phyloP scores from a whole-genome alignment of 2,113 vertebrate species.

The Poeciliopsis prolifica region DNA sequence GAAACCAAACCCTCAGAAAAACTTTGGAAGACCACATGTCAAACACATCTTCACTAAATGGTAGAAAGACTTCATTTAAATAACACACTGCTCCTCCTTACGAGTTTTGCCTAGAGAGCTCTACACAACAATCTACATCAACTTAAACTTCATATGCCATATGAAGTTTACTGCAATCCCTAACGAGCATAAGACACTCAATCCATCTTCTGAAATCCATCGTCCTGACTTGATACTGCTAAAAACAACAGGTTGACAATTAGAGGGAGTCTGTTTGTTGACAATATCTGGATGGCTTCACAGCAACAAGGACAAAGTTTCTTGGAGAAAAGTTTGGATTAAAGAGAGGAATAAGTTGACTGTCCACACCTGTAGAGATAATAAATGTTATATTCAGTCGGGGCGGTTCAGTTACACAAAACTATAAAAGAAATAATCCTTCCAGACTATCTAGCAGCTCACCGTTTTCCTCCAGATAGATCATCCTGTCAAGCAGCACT shows the following conservation, averaged over 20 bases:
- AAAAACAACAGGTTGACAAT: not conserved
- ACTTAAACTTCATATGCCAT: not conserved
- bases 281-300: conserved; percentile 46
- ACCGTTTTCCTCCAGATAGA: conserved; percentile 93
- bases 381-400: not conserved
- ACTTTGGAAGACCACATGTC: not conserved
- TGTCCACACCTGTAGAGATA: conserved; percentile 82
- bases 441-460: not conserved
- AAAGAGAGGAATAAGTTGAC: conserved; percentile 88
- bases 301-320: conserved; percentile 90
- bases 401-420: not conserved
- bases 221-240: not conserved
- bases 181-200: no score
- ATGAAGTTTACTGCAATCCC: no score
- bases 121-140: not conserved
- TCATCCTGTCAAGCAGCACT: conserved; percentile 89
- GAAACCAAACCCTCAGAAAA: not conserved
- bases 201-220: not conserved
- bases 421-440: fast-evolving
- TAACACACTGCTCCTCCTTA: not conserved
- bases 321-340: conserved; percentile 87
- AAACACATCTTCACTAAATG: not conserved
- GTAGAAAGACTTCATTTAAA: not conserved
- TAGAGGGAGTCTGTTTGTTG: not conserved
- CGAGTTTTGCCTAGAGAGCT: not conserved